Conservation (phyloP, 2,113 vertebrate genomes). For the Scytalopus superciliaris region DNA sequence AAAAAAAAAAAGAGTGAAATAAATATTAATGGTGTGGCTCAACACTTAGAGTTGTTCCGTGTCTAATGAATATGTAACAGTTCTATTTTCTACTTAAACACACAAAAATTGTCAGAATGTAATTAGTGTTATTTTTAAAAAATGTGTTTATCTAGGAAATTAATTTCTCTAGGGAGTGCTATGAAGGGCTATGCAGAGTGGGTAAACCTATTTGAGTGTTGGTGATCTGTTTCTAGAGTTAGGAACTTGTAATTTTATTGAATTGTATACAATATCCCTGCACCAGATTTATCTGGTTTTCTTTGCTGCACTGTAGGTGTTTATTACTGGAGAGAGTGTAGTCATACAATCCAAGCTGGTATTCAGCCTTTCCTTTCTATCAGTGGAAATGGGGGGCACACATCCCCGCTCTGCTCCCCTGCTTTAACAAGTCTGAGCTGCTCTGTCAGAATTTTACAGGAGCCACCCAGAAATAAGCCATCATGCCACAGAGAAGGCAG, state of each 20-base stretch:
- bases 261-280: neutral
- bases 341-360: neutral
- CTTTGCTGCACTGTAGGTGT: neutral
- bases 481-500: neutral
- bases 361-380: neutral
- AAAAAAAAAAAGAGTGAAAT: neutral
- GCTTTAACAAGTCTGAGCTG: neutral
- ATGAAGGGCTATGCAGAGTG: neutral
- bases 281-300: neutral
- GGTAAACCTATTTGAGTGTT: neutral
- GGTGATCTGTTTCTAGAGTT: neutral
- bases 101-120: neutral
- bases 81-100: constrained; percentile 9
- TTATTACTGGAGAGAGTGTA: neutral
- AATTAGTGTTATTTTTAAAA: neutral
- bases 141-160: constrained; percentile 9
- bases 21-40: constrained; percentile 24
- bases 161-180: neutral
- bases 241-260: neutral
- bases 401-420: neutral
- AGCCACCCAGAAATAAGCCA: accelerated
- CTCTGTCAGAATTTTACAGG: neutral
- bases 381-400: neutral
- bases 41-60: neutral
- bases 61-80: constrained; percentile 26